Evolutionary conservation across 2,113 vertebrate genomes (phyloP).

Genomic region (Aptenodytes patagonicus): DNA sequence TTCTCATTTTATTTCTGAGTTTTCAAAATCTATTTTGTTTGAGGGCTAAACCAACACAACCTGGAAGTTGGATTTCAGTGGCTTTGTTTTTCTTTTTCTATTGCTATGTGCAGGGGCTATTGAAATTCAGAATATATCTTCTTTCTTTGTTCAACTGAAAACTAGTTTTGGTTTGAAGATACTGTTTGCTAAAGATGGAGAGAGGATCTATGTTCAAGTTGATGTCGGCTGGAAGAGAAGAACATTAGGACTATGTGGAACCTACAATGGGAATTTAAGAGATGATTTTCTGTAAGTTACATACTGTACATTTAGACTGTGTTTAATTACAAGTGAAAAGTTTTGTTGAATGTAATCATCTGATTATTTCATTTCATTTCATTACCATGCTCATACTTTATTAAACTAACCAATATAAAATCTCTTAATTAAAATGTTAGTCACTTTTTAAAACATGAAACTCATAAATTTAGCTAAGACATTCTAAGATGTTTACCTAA

Average conservation of each 20-base stretch:
- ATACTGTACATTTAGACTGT: neutral
- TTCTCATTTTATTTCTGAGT: neutral
- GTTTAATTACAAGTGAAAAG: neutral
- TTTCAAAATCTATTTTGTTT: neutral
- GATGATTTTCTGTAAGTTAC: slow-evolving; percentile 95
- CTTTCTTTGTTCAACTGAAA: slow-evolving; percentile 89
- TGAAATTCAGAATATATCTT: slow-evolving; percentile 87
- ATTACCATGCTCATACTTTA: neutral
- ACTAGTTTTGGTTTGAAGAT: slow-evolving; percentile 88
- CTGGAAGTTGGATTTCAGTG: neutral
- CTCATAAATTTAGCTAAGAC: neutral
- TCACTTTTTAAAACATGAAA: neutral
- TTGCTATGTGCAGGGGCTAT: slow-evolving; percentile 75
- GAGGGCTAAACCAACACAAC: neutral
- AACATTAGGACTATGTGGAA: slow-evolving; percentile 94
- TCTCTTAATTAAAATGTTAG: neutral
- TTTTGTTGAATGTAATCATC: neutral
- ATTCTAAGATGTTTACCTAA: neutral
- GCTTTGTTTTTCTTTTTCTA: neutral
- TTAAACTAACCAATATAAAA: neutral
- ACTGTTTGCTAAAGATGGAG: slow-evolving; percentile 86
- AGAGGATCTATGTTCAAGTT: slow-evolving; percentile 90
- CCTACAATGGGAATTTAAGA: slow-evolving; percentile 94
- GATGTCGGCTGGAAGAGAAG: slow-evolving; percentile 85
- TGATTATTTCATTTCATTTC: neutral